Evolutionary conservation across 2,888 invertebrate species (phyloP).

Genomic region (Drosophila multiciliata): DNA sequence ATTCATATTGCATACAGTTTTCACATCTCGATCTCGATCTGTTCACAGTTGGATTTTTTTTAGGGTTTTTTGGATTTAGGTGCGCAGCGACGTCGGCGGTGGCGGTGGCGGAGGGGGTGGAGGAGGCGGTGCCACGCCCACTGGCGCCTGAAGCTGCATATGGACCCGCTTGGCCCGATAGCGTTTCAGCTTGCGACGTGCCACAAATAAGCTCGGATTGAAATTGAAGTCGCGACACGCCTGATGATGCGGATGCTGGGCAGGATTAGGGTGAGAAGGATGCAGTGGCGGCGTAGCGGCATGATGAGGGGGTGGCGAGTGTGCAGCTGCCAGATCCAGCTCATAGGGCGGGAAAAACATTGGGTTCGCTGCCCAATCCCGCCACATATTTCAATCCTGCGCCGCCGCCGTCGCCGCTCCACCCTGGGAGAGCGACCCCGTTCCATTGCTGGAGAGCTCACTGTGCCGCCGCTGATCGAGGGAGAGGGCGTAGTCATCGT

Average conservation of each 20-base stretch:
- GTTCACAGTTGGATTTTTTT: constrained; percentile 54
- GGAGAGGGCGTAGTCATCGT: constrained; percentile 85
- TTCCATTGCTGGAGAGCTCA: constrained; percentile 57
- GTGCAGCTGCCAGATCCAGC: constrained; percentile 58
- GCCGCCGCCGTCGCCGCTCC: constrained; percentile 94
- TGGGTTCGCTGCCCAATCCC: constrained; percentile 85
- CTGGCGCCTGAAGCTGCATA: constrained; percentile 43
- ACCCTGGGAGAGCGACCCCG: constrained; percentile 75
- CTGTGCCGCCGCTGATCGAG: constrained; percentile 72
- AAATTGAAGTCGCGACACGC: constrained; percentile 74
- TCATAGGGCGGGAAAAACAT: constrained; percentile 84
- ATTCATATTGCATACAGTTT: constrained; percentile 73
- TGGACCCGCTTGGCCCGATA: constrained; percentile 74
- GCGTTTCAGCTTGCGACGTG: constrained; percentile 82
- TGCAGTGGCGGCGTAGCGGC: constrained; percentile 41
- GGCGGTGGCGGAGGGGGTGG: constrained; percentile 36
- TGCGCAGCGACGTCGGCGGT: constrained; percentile 44
- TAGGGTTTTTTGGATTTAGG: constrained; percentile 22
- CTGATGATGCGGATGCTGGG: constrained; percentile 40
- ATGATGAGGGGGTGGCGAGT: constrained; percentile 44
- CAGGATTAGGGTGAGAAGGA: background rate
- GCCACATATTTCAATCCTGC: constrained; percentile 88
- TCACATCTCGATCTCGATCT: constrained; percentile 50
- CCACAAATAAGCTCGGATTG: constrained; percentile 83
- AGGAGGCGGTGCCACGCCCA: constrained; percentile 30